phyloP scores from a whole-genome alignment of 1,140 invertebrate species.

The Eciton burchellii region DNA sequence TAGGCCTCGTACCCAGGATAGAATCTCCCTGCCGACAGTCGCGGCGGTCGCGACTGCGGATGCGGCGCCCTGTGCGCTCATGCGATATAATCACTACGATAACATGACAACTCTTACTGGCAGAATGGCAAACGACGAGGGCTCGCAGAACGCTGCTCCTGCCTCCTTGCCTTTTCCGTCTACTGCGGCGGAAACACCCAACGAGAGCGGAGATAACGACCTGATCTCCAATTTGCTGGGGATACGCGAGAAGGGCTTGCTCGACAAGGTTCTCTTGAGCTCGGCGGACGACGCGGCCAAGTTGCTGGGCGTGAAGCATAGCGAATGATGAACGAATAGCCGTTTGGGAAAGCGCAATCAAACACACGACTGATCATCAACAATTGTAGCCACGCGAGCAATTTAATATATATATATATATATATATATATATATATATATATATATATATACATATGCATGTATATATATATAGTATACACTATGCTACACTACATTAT shows the following conservation, averaged over 20 bases:
- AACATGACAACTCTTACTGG: constrained; percentile 84
- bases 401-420: too few species aligned
- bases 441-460: too few species aligned
- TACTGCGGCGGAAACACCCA: constrained; percentile 72
- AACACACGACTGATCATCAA: too few species aligned
- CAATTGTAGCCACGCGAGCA: neutral
- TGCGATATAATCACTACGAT: constrained; percentile 82
- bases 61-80: constrained; percentile 79
- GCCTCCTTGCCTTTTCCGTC: constrained; percentile 77
- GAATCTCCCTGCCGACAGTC: constrained; percentile 80
- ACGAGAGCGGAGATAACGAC: constrained; percentile 88
- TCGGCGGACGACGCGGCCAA: constrained; percentile 95
- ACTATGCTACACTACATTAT: too few species aligned
- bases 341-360: constrained; percentile 3
- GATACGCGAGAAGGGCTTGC: constrained; percentile 93
- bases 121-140: constrained; percentile 85
- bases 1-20: constrained; percentile 73
- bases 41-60: constrained; percentile 80
- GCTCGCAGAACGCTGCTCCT: constrained; percentile 74
- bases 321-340: constrained; percentile 73
- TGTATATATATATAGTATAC: too few species aligned
- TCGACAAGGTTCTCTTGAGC: constrained; percentile 93
- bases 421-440: too few species aligned
- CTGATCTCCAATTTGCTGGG: constrained; percentile 95
- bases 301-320: constrained; percentile 91